These are phyloP conservation scores for Myiothlypis coronata DNA, from an alignment of 2,797 vertebrate species.

Conservation along the genomic window DNA sequence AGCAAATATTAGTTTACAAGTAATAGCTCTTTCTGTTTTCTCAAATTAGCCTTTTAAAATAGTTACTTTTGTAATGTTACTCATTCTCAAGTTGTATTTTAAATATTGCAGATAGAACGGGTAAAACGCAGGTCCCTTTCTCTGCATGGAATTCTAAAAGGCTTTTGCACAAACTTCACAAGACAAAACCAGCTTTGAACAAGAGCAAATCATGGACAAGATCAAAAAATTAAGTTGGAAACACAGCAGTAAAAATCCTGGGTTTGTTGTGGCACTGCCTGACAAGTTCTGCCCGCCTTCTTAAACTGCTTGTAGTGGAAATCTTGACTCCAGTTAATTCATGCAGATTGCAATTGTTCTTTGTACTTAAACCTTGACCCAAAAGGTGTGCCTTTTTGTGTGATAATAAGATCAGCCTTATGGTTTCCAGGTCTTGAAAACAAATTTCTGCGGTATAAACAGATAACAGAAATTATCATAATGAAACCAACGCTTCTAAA, in stretches of 20 bases:
- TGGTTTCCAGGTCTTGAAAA: neutral
- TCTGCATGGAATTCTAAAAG: neutral
- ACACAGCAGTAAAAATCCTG: neutral
- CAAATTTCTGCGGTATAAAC: neutral
- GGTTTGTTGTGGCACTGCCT: neutral
- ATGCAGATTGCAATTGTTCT: constrained; percentile 15
- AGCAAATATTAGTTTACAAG: neutral
- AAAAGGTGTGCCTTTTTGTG: constrained; percentile 35
- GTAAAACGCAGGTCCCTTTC: neutral
- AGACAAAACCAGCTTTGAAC: neutral
- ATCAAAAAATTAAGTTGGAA: neutral
- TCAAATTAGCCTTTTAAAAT: neutral
- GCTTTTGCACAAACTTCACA: neutral
- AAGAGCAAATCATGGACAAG: neutral
- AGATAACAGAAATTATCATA: constrained; percentile 44
- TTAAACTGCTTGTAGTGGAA: neutral
- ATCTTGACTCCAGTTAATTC: neutral
- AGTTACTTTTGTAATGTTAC: neutral
- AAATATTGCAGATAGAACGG: neutral
- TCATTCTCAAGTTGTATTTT: neutral
- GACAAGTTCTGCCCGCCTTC: neutral
- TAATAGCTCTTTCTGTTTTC: neutral
- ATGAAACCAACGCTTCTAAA: neutral
- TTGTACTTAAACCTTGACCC: constrained; percentile 52
- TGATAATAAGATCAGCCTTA: neutral